Conservation (phyloP, 2,888 invertebrate genomes). For the Alloplasta piceator region DNA sequence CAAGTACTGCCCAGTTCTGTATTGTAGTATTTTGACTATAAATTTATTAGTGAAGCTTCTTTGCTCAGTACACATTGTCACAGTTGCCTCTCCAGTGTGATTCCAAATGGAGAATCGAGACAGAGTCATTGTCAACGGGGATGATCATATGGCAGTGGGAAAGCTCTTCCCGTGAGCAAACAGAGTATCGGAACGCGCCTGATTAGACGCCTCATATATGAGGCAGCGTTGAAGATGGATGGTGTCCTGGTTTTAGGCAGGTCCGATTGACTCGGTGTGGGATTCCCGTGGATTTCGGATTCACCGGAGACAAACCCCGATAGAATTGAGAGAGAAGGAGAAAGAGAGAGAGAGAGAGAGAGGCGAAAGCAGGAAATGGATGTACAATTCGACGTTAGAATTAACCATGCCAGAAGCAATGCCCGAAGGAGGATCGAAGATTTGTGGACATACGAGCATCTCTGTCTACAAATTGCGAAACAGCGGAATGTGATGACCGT, state of each 20-base stretch:
- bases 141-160: slow-evolving; percentile 24
- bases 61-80: no score
- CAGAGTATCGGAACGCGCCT: slow-evolving; percentile 25
- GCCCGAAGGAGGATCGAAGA: slow-evolving; percentile 50
- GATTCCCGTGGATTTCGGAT: slow-evolving; percentile 56
- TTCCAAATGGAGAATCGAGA: slow-evolving; percentile 22
- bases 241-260: slow-evolving; percentile 30
- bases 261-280: slow-evolving; percentile 50
- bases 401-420: slow-evolving; percentile 50
- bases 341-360: slow-evolving; percentile 4
- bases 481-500: slow-evolving; percentile 8
- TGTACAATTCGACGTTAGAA: slow-evolving; percentile 46
- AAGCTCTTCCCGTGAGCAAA: neutral
- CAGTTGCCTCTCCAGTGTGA: no score
- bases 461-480: slow-evolving; percentile 58
- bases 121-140: slow-evolving; percentile 70
- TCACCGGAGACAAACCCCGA: slow-evolving; percentile 10
- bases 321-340: neutral
- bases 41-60: no score
- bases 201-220: slow-evolving; percentile 50
- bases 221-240: slow-evolving; percentile 59
- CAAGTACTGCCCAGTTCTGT: no score
- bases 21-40: no score
- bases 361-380: slow-evolving; percentile 31
- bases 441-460: slow-evolving; percentile 55